Conservation (phyloP, 2,113 vertebrate genomes). For the Baryphthengus martii region DNA sequence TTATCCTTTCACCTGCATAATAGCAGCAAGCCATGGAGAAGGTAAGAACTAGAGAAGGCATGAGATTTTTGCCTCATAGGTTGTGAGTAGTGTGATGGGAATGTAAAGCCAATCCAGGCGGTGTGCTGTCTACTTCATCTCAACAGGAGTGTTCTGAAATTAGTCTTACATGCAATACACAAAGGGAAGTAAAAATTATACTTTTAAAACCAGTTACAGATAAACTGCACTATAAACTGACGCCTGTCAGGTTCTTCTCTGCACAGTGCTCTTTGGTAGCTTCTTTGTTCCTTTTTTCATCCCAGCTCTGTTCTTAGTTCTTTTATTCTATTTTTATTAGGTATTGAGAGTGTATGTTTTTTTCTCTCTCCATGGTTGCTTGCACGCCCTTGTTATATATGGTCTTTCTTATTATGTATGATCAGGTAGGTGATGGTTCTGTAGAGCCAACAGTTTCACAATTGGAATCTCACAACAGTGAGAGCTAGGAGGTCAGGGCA, state of each 20-base stretch:
- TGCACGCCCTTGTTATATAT: accelerated
- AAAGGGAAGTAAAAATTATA: not conserved
- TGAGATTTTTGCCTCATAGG: not conserved
- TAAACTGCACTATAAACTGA: not conserved
- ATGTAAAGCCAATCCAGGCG: not conserved
- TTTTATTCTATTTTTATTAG: not conserved
- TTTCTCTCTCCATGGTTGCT: not conserved
- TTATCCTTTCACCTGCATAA: not conserved
- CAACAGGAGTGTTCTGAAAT: not conserved
- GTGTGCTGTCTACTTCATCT: not conserved
- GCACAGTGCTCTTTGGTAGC: not conserved
- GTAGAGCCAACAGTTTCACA: not conserved
- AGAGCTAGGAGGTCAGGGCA: accelerated
- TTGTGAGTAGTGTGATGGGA: not conserved
- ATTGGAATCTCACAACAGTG: not conserved
- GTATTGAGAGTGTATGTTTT: not conserved
- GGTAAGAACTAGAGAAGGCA: not conserved
- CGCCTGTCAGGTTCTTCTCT: not conserved
- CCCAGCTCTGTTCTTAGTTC: not conserved
- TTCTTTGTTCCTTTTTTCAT: not conserved
- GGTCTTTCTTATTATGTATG: not conserved
- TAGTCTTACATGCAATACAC: not conserved
- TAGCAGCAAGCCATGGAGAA: not conserved
- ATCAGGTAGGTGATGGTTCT: not conserved
- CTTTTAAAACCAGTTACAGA: not conserved